These are phyloP conservation scores for Coenobita brevimanus DNA, from an alignment of 1,140 invertebrate species.

Conservation along the genomic window DNA sequence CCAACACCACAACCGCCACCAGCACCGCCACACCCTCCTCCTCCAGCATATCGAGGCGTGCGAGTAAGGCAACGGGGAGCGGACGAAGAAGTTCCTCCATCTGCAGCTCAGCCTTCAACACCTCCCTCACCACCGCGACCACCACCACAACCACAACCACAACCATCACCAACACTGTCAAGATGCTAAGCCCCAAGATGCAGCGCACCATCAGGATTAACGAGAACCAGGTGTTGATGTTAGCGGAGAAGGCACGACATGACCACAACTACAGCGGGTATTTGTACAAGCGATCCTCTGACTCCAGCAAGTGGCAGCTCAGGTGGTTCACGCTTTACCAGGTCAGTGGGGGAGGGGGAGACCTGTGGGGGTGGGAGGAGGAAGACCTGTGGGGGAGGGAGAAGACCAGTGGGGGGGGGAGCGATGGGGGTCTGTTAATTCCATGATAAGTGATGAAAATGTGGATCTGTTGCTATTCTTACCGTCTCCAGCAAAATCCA, in stretches of 20 bases:
- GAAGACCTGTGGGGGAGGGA: too few relatives aligned
- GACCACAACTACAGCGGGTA: constrained; percentile 86
- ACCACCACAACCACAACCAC: constrained; percentile 46
- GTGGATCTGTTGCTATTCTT: too few relatives aligned
- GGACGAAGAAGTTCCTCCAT: not conserved
- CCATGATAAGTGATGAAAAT: too few relatives aligned
- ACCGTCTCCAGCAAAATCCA: too few relatives aligned
- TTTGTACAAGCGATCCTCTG: constrained; percentile 89
- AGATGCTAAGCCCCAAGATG: constrained; percentile 87
- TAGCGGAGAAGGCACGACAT: constrained; percentile 87
- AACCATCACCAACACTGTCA: constrained; percentile 53
- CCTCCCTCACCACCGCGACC: not conserved
- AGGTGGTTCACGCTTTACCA: constrained; percentile 94
- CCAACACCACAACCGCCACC: not conserved
- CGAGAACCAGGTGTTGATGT: constrained; percentile 82
- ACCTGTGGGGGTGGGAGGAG: too few relatives aligned
- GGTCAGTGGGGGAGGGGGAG: too few relatives aligned
- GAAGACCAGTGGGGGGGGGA: too few relatives aligned
- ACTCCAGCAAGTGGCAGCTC: constrained; percentile 91
- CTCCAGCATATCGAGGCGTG: not conserved
- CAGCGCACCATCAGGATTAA: constrained; percentile 88
- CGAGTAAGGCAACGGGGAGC: constrained; percentile 5
- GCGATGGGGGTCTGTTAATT: too few relatives aligned
- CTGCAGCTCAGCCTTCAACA: not conserved
- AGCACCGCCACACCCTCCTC: constrained; percentile 10